These are phyloP conservation scores for Diacarnus erythraeanus DNA, from an alignment of 37 sponge, comb jelly and placozoan genomes.

Conservation along the genomic window DNA sequence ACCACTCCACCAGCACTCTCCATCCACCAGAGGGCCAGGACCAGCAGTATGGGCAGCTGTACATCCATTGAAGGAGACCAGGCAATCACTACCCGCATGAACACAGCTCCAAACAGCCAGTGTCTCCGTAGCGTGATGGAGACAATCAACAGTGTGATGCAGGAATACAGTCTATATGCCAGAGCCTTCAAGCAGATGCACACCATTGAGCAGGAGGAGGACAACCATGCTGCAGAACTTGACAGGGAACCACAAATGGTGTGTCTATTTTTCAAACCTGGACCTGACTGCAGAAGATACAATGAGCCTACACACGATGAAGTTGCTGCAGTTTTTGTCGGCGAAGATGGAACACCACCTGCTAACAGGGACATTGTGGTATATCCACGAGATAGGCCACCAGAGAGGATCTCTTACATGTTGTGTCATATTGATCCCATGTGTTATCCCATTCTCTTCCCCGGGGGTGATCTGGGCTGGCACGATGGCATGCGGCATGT, in stretches of 20 bases:
- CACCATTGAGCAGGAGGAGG: no score
- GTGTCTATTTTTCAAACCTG: neutral
- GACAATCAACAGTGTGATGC: neutral
- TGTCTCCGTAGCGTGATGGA: neutral
- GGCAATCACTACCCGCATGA: neutral
- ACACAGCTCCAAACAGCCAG: neutral
- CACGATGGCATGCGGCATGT: constrained; percentile 1
- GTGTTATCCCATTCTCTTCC: constrained; percentile 3
- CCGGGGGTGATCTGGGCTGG: neutral
- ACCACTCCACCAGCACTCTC: neutral
- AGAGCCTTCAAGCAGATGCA: neutral
- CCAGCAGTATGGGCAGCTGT: neutral
- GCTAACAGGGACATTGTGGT: neutral
- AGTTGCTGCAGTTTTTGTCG: neutral
- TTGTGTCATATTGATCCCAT: constrained; percentile 2
- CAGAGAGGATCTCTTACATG: neutral
- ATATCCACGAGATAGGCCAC: neutral
- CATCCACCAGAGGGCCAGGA: neutral
- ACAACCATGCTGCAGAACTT: neutral
- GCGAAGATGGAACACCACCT: neutral
- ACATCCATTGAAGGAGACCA: neutral
- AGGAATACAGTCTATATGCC: neutral
- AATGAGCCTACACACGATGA: neutral
- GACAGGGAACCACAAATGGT: neutral
- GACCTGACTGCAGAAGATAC: neutral